Base-by-base conservation (phyloP, 1,140 invertebrate species). In the Notospermus geniculatus region DNA sequence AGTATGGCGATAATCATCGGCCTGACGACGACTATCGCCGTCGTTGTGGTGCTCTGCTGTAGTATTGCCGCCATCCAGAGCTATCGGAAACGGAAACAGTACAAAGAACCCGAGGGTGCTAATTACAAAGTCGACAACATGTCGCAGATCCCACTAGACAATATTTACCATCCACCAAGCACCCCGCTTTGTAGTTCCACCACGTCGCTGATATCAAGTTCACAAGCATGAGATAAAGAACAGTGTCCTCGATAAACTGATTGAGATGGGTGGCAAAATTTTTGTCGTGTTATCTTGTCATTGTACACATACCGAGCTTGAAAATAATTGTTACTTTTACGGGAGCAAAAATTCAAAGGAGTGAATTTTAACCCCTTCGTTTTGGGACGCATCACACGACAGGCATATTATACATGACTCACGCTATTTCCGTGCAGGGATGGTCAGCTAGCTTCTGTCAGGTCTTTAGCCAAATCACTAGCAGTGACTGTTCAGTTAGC, bases 141-240 rank as follows among this genome's bases (percentile, higher is more conserved):
- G 66, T 72, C 76, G 15, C 73, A 79, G 32, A 82, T 82, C 56
- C 78, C 81, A 1, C 60, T 82, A 56, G 80, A 82, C 45, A 79
- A 75, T 56, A 54, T 82, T 13, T 75, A 75, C 60, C 57, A 70
- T 17, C 69, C 65, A 15, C 67, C 65, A 1, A 69, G 63, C 28
- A 73, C 71, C 22, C 68, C 73, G 19, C 53, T 76, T 50, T 76
- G 71, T 60, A 72, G 75, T 30, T 79, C 77, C 0, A 69, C 70
- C 55, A 77, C 77, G 52, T 74, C 74, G 1, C 62, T 79, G 22
- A 68, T 79, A 1, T 50, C 68, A 59, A 54, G 67, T 55, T 50
- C 25, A n/a, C 46, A 50, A n/a, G 46, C 46, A n/a, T 50, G 46
- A 50, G 46, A 27, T n/a, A 50, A 23, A n/a, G 46, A 50, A 23